Base-by-base conservation (phyloP, 2,113 vertebrate genomes). In the Ptychochromis oligacanthus region DNA sequence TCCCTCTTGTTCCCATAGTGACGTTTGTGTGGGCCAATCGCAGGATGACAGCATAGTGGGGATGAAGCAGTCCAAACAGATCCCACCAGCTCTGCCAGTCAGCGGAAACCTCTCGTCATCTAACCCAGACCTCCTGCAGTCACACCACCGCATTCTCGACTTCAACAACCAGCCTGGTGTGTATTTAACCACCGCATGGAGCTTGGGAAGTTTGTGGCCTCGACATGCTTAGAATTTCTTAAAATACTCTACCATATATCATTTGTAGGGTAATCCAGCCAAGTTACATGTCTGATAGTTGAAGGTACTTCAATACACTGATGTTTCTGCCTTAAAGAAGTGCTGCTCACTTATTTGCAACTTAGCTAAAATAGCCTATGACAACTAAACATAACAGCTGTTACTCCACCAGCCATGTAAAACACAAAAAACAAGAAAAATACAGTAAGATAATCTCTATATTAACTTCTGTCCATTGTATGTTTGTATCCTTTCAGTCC, bases 1-100 rank as follows among this genome's bases (percentile, higher is more conserved):
- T 65, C 49, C 17, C 22, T 87, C 85, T 85, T 75, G 77, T 92
- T 89, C 91, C 88, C 90, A 88, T 95, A 99, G 98, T 88, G 98
- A 99, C 46, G 97, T 99, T 84, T 98, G 97, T 85, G 98, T 99
- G 83, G 98, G 98, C 74, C 98, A 99, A 89, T 99, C 98, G 87
- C 98, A 99, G 87, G 98, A 99, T 80, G 98, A 99, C 96, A 99
- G 97, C 93, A 99, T 99, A 49, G 97, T 99, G 31, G 98, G 98
- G 3, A 94, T 99, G 92, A 97, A 98, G 93, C 98, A 99, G 93
- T 97, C 96, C 0, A 99, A 99, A 89, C 97, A 99, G 90, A 97
- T 99, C 93, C 97, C 98, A 24, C 95, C 98, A 1, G 96, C 97
- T 20, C 91, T 99, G 75, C 98, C 98, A 0, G 98, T 99, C 87